Evolutionary conservation across 2,888 invertebrate genomes (phyloP), one percentile per base, ranked within the genome.

Genomic region (Hofmannophila pseudospretella): DNA sequence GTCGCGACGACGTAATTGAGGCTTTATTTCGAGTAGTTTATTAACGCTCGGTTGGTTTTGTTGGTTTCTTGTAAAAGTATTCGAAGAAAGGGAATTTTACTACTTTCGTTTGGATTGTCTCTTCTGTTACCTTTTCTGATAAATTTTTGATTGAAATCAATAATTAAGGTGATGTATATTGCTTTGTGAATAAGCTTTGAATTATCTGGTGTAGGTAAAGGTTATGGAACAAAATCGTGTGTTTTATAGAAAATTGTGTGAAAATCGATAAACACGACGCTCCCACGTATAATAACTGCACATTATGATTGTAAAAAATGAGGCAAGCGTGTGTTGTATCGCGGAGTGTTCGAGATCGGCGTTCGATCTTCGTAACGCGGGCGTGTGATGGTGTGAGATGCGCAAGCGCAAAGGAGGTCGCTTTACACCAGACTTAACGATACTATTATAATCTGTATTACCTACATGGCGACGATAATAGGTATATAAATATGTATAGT

Each of bases 191-290:
- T n/a, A n/a, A n/a, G n/a, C n/a, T n/a, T n/a, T n/a, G n/a, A n/a
- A n/a, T n/a, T n/a, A n/a, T n/a, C n/a, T n/a, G n/a, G n/a, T n/a
- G n/a, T n/a, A n/a, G n/a, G n/a, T n/a, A n/a, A n/a, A n/a, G 49
- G 54, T 51, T 48, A 47, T 48, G 42, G 44, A 60, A 60, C 64
- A 72, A 68, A 67, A 64, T 58, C 60, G 62, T 55, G 58, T 49
- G 57, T 54, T 53, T 49, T 55, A 59, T 66, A 67, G 67, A 67
- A 73, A 75, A 74, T 67, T 65, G 68, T 72, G 75, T 64, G 75
- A 75, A 74, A 66, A 65, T 47, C 40, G 39, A 46, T 58, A 52
- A 61, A 67, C 67, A 71, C 54, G 56, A 50, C 49, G 54, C 57
- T 63, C 66, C 65, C 65, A 60, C 60, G 55, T 62, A 64, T 11